Percentiles rank a stretch among this genome's conserved stretches.
phyloP scores from a whole-genome alignment of 2,888 invertebrate genomes.

The Teleiodes luculella region DNA sequence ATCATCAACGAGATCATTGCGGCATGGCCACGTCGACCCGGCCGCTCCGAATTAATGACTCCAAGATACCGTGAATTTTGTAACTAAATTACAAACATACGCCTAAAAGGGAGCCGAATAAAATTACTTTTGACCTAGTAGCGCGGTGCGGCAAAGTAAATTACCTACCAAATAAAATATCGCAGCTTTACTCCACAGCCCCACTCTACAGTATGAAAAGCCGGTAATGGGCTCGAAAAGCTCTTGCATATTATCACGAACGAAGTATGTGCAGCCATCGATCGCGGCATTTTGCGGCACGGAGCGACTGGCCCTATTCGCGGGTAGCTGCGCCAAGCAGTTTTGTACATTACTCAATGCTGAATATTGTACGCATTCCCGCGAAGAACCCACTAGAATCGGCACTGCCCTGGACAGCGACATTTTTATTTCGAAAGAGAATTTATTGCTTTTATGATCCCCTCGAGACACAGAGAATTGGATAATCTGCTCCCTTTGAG shows the following conservation, averaged over 20 bases:
- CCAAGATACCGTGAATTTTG: constrained; percentile 4
- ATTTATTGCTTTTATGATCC: constrained; percentile 32
- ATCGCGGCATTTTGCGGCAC: constrained; percentile 17
- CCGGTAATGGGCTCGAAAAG: constrained; percentile 12
- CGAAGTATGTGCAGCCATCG: constrained; percentile 13
- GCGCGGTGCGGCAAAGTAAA: constrained; percentile 5
- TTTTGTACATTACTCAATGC: background rate
- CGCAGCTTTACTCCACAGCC: background rate
- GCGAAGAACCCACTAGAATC: constrained; percentile 3
- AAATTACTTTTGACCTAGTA: constrained; percentile 2
- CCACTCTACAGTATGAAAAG: constrained; percentile 12
- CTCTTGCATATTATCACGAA: constrained; percentile 13
- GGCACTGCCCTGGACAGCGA: constrained; percentile 14
- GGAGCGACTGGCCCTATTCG: background rate
- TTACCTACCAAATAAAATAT: constrained; percentile 10
- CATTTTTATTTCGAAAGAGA: constrained; percentile 21
- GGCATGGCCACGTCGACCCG: background rate
- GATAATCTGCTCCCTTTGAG: constrained; percentile 27
- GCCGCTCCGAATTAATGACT: constrained; percentile 11
- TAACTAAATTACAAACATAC: constrained; percentile 7
- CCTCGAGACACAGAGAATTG: constrained; percentile 28
- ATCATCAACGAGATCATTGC: constrained; percentile 20
- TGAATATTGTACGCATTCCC: background rate
- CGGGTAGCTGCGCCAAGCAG: background rate
- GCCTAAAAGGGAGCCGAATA: constrained; percentile 3